phyloP scores from a whole-genome alignment of 2,113 vertebrate genomes.

The Ameiurus melas region DNA sequence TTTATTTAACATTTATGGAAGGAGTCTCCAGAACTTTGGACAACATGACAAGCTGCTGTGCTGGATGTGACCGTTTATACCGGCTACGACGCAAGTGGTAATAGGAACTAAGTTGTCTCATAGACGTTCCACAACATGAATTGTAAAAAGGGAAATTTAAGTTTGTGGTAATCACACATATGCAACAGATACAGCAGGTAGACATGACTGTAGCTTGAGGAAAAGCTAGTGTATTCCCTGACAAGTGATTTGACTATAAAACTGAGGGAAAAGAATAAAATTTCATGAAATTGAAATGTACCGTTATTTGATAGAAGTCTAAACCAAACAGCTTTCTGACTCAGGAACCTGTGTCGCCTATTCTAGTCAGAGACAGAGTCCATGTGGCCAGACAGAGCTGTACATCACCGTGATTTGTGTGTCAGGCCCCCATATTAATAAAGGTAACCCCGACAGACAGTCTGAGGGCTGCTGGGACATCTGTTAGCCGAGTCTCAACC shows the following conservation, averaged over 20 bases:
- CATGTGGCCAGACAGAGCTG: constrained; percentile 59
- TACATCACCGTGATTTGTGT: constrained; percentile 78
- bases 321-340: constrained; percentile 54
- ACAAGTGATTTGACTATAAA: not conserved
- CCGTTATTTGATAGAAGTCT: not conserved
- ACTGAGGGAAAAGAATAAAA: not conserved
- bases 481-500: constrained; percentile 45
- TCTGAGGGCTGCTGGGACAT: constrained; percentile 43
- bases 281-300: not conserved
- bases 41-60: not conserved
- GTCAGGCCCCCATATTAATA: constrained; percentile 70
- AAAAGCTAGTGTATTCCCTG: not conserved
- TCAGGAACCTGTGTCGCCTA: constrained; percentile 65
- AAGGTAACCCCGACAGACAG: constrained; percentile 63
- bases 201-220: not conserved
- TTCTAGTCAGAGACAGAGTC: constrained; percentile 62
- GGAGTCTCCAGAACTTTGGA: not conserved
- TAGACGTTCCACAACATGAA: not conserved
- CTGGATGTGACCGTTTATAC: not conserved
- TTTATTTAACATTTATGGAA: not conserved
- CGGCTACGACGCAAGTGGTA: not conserved
- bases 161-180: not conserved
- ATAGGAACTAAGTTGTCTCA: not conserved
- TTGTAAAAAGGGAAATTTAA: not conserved
- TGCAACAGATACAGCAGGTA: not conserved